phyloP scores from a whole-genome alignment of 2,888 invertebrate genomes.

The Tachina grossa region DNA sequence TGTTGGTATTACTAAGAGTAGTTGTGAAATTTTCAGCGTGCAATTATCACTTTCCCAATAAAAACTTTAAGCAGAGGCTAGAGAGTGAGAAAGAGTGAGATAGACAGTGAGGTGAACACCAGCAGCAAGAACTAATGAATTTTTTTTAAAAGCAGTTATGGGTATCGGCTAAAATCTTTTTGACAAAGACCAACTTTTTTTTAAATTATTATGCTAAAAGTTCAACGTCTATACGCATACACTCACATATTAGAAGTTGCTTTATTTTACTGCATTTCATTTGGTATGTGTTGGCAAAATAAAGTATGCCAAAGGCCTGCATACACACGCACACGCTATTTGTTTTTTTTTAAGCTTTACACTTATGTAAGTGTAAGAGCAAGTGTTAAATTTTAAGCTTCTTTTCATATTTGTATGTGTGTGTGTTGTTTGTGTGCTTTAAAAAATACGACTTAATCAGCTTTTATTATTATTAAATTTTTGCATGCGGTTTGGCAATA shows the following conservation, averaged over 20 bases:
- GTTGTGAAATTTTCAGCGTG: conserved; percentile 32
- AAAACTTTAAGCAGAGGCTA: background rate
- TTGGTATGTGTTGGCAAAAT: conserved; percentile 5
- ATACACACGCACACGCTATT: background rate
- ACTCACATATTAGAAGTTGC: background rate
- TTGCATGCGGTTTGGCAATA: conserved; percentile 39
- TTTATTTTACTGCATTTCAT: background rate
- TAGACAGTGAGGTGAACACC: background rate
- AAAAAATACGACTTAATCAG: conserved; percentile 66
- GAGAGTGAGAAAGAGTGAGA: conserved; percentile 4
- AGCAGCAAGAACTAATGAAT: conserved; percentile 43
- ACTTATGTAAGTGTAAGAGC: background rate
- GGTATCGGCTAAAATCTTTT: conserved; percentile 63
- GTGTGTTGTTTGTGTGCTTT: conserved; percentile 3
- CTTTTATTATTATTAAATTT: conserved; percentile 55
- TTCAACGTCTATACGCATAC: conserved; percentile 5
- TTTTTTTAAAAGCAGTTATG: conserved; percentile 65
- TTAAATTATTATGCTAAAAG: conserved; percentile 8
- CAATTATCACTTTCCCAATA: conserved; percentile 61
- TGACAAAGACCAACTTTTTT: conserved; percentile 67
- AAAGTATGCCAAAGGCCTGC: conserved; percentile 21
- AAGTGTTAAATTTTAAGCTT: conserved; percentile 28
- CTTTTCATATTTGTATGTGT: background rate
- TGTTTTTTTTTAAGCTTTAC: no score
- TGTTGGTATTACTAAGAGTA: conserved; percentile 21